These are phyloP conservation scores for Piaya cayana DNA, from an alignment of 2,113 vertebrate genomes.

Conservation along the genomic window DNA sequence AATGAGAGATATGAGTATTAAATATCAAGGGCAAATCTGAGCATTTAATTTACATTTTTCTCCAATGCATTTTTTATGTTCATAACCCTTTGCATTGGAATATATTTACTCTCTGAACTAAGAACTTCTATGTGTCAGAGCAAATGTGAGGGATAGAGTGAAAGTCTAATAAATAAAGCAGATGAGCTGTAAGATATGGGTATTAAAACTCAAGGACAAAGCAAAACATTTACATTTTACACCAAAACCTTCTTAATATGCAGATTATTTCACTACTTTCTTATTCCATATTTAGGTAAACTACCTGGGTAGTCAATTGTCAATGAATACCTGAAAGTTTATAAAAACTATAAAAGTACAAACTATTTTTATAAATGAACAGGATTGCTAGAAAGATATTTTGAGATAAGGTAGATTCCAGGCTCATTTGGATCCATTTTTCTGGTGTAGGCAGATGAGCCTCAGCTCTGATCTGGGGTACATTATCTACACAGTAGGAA, in stretches of 20 bases:
- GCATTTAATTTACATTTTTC: slow-evolving; percentile 27
- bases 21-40: slow-evolving; percentile 22
- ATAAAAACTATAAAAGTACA: neutral
- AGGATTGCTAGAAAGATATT: neutral
- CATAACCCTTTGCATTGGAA: slow-evolving; percentile 7
- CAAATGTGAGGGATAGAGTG: slow-evolving; percentile 36
- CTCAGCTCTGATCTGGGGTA: neutral
- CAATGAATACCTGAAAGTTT: neutral
- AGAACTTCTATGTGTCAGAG: slow-evolving; percentile 6
- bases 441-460: neutral
- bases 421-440: neutral
- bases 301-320: neutral
- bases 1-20: slow-evolving; percentile 1
- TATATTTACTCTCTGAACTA: slow-evolving; percentile 55
- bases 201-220: slow-evolving; percentile 48
- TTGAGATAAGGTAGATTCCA: neutral
- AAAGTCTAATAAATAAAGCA: slow-evolving; percentile 50
- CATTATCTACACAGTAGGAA: neutral
- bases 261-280: neutral
- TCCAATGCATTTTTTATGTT: slow-evolving; percentile 47
- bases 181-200: slow-evolving; percentile 19
- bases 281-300: neutral
- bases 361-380: neutral
- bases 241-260: neutral
- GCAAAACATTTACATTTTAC: neutral